These are phyloP conservation scores for Kryptolebias marmoratus DNA, from an alignment of 2,113 vertebrate genomes.

Conservation along the genomic window DNA sequence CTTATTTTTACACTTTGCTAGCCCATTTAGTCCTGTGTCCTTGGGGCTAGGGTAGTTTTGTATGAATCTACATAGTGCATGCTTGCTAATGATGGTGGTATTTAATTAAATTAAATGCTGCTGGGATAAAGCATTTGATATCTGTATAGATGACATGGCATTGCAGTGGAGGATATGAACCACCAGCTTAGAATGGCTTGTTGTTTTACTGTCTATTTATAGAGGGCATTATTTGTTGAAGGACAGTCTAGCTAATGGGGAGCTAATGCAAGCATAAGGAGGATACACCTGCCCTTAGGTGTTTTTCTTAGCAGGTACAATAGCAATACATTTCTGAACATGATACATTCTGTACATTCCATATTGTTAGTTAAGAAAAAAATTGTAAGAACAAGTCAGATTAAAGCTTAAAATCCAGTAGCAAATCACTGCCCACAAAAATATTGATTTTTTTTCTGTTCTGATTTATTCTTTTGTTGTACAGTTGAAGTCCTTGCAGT, in stretches of 20 bases:
- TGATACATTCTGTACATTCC: conserved; percentile 26
- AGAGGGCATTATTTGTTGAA: conserved; percentile 62
- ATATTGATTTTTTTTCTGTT: conserved; percentile 22
- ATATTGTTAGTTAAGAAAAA: conserved; percentile 60
- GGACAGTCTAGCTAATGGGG: conserved; percentile 61
- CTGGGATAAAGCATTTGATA: conserved; percentile 66
- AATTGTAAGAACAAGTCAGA: conserved; percentile 44
- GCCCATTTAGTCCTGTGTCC: conserved; percentile 67
- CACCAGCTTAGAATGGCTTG: conserved; percentile 33
- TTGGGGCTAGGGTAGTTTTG: conserved; percentile 66
- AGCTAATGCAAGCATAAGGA: conserved; percentile 65
- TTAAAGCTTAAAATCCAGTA: conserved; percentile 52
- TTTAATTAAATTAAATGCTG: conserved; percentile 81
- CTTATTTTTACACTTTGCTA: conserved; percentile 69
- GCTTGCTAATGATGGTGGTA: conserved; percentile 72
- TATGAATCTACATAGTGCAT: conserved; percentile 58
- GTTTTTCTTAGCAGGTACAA: conserved; percentile 60
- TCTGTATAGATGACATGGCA: conserved; percentile 66
- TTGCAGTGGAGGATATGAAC: conserved; percentile 53
- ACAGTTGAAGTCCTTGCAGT: conserved; percentile 19
- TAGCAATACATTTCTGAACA: conserved; percentile 61
- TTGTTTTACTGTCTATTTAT: conserved; percentile 66
- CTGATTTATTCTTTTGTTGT: conserved; percentile 6
- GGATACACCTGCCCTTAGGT: conserved; percentile 68
- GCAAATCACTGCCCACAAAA: conserved; percentile 51